phyloP scores from a whole-genome alignment of 2,888 invertebrate genomes.

The Stenoptilia bipunctidactyla region DNA sequence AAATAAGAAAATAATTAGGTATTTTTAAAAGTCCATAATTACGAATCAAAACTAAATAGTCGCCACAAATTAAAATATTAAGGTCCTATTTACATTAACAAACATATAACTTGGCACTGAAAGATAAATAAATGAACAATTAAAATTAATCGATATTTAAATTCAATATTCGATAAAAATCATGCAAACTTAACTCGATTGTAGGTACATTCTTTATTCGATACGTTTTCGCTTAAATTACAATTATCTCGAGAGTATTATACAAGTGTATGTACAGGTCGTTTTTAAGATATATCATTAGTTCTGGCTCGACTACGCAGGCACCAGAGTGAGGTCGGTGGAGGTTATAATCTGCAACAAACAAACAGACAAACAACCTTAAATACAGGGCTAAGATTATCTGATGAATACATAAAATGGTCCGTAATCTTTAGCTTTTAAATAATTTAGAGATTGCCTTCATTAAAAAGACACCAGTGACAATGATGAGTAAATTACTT shows the following conservation, averaged over 20 bases:
- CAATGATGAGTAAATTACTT: too few species aligned
- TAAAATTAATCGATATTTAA: constrained; percentile 5
- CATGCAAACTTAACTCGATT: background rate
- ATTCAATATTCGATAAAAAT: background rate
- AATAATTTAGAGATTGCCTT: too few species aligned
- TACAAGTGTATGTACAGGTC: constrained; percentile 59
- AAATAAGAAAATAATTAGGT: background rate
- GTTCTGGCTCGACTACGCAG: constrained; percentile 54
- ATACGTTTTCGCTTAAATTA: background rate
- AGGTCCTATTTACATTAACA: constrained; percentile 16
- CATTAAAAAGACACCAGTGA: too few species aligned
- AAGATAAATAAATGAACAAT: constrained; percentile 24
- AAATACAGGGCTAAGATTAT: too few species aligned
- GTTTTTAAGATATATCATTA: constrained; percentile 24
- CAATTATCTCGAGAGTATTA: constrained; percentile 23
- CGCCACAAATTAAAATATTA: too few species aligned
- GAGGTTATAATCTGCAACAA: constrained; percentile 53
- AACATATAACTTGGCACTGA: constrained; percentile 45
- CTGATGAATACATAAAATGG: too few species aligned
- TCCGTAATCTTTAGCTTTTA: too few species aligned
- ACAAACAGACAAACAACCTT: constrained; percentile 12
- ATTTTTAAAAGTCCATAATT: too few species aligned
- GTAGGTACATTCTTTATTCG: constrained; percentile 9
- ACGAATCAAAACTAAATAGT: too few species aligned
- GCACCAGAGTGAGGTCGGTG: constrained; percentile 70